A percentile compares a stretch with the other conserved stretches of the same genome.
phyloP scores from a whole-genome alignment of 2,797 vertebrate species.

The Crocodylus rhombifer region DNA sequence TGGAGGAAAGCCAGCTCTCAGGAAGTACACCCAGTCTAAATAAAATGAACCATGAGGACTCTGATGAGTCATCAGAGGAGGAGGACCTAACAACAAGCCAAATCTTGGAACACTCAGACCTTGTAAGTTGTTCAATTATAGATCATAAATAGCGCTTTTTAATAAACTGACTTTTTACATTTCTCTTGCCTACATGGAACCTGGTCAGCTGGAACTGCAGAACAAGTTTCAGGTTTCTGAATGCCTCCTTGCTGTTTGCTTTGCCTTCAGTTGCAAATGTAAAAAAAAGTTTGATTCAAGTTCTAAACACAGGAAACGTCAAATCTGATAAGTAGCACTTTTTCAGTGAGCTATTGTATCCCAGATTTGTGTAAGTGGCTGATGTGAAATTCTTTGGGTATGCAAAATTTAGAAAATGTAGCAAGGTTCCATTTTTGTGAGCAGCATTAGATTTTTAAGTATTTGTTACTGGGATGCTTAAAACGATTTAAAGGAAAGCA shows the following conservation, averaged over 20 bases:
- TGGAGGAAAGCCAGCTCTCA: conserved; percentile 95
- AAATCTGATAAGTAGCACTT: not conserved
- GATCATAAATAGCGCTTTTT: not conserved
- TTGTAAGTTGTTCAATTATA: conserved; percentile 76
- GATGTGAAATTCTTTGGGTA: conserved; percentile 2
- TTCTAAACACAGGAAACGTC: not conserved
- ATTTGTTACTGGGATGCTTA: not conserved
- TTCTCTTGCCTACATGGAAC: not conserved
- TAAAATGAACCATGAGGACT: conserved; percentile 91
- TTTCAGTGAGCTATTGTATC: not conserved
- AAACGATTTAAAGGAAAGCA: not conserved
- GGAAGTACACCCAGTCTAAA: conserved; percentile 94
- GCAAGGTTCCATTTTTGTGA: not conserved
- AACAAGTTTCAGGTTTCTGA: not conserved
- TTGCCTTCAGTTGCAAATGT: conserved; percentile 22
- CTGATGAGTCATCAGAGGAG: conserved; percentile 96
- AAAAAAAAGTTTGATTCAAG: not conserved
- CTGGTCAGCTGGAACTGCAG: not conserved
- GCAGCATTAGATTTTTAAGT: not conserved
- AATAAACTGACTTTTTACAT: not conserved
- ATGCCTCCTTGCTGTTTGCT: not conserved
- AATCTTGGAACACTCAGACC: conserved; percentile 91
- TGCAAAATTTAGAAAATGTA: conserved; percentile 20
- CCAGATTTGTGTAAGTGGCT: not conserved
- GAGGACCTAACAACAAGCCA: conserved; percentile 95